phyloP scores from a whole-genome alignment of 2,113 vertebrate species.

The Indri indri region DNA sequence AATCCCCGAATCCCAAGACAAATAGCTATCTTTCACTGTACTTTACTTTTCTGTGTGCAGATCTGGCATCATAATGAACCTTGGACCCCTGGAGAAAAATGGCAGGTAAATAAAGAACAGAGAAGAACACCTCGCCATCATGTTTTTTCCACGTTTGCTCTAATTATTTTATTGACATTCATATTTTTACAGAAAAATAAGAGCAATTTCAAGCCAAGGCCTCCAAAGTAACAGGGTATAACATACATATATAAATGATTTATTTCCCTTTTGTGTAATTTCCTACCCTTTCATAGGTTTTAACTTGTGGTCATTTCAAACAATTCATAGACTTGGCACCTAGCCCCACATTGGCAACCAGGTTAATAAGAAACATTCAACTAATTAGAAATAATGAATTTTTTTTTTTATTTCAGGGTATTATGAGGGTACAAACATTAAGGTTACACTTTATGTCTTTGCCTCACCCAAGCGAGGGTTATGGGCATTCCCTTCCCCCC shows the following conservation, averaged over 20 bases:
- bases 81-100: neutral
- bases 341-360: neutral
- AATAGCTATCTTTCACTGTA: neutral
- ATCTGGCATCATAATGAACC: neutral
- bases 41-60: neutral
- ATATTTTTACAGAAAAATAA: neutral
- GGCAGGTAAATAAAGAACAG: neutral
- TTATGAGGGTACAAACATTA: too few species aligned
- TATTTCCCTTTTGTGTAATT: neutral
- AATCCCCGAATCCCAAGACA: neutral
- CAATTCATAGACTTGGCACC: neutral
- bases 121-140: neutral
- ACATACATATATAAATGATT: neutral
- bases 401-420: too few species aligned
- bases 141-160: neutral
- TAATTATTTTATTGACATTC: neutral
- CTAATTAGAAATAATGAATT: neutral
- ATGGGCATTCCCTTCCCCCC: too few species aligned
- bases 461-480: too few species aligned
- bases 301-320: neutral
- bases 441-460: too few species aligned
- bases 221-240: neutral
- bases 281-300: neutral
- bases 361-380: neutral
- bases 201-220: neutral